phyloP scores from a whole-genome alignment of 2,888 invertebrate species.

The Agelastica alni region DNA sequence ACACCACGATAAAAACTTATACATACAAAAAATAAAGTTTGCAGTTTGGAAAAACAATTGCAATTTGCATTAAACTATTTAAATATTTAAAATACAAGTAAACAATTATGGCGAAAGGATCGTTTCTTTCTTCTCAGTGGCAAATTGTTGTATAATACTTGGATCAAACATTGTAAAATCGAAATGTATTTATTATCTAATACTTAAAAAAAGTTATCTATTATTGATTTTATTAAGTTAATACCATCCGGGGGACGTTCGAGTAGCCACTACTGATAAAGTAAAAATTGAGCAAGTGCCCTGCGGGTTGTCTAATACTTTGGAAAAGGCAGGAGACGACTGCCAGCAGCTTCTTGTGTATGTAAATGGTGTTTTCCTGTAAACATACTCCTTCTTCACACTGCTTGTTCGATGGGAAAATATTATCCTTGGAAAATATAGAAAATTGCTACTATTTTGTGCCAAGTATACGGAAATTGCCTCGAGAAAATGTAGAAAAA shows the following conservation, averaged over 20 bases:
- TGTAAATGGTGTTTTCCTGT: slow-evolving; percentile 29
- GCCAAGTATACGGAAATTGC: slow-evolving; percentile 1
- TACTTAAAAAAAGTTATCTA: no score
- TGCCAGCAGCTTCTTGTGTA: slow-evolving; percentile 12
- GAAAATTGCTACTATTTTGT: slow-evolving; percentile 3
- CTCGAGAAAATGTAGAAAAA: background rate
- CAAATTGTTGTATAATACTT: no score
- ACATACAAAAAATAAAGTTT: no score
- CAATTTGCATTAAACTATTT: no score
- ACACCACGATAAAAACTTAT: background rate
- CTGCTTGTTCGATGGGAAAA: slow-evolving; percentile 20
- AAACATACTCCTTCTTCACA: slow-evolving; percentile 22
- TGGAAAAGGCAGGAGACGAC: slow-evolving; percentile 8
- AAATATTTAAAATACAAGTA: no score
- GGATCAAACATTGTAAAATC: no score
- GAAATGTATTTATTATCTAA: no score
- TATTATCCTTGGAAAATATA: slow-evolving; percentile 23
- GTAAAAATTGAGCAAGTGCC: slow-evolving; percentile 2
- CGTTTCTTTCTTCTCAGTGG: no score
- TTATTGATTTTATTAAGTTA: no score
- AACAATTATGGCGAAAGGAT: background rate
- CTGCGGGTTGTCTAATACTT: slow-evolving; percentile 20
- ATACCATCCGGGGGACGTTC: no score
- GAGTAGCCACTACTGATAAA: slow-evolving; percentile 1
- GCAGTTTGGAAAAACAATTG: no score